These are phyloP conservation scores for Brienomyrus longianalis DNA, from an alignment of 2,113 vertebrate genomes.

Conservation along the genomic window DNA sequence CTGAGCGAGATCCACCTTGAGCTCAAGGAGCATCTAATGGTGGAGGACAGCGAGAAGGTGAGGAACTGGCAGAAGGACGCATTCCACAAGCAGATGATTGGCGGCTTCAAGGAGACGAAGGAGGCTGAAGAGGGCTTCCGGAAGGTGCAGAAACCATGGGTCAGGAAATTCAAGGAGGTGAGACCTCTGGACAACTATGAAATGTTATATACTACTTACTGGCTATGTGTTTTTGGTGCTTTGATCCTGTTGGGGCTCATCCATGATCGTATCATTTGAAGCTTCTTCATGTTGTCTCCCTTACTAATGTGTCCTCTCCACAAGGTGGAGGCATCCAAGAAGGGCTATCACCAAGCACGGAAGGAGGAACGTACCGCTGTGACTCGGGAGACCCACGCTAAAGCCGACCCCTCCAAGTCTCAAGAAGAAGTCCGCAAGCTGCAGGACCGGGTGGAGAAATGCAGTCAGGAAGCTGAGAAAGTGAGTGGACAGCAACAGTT, in stretches of 20 bases:
- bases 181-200: constrained; percentile 37
- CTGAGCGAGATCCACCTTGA: constrained; percentile 85
- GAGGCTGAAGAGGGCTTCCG: constrained; percentile 87
- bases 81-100: constrained; percentile 90
- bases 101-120: constrained; percentile 87
- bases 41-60: constrained; percentile 78
- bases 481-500: constrained; percentile 42
- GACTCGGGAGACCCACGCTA: constrained; percentile 83
- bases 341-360: constrained; percentile 76
- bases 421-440: constrained; percentile 88
- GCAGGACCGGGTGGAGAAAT: constrained; percentile 76
- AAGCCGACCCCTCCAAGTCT: constrained; percentile 80
- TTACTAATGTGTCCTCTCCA: not conserved
- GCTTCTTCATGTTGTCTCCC: not conserved
- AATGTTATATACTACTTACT: not conserved
- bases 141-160: constrained; percentile 95
- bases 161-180: constrained; percentile 89
- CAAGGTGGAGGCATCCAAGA: constrained; percentile 82
- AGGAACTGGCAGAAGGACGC: constrained; percentile 87
- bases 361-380: constrained; percentile 86
- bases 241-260: not conserved
- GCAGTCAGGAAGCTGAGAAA: constrained; percentile 79
- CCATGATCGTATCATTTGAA: not conserved
- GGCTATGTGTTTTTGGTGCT: not conserved
- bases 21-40: constrained; percentile 74